Evolutionary conservation across 2,888 invertebrate genomes (phyloP), one percentile per base, ranked within the genome.

Genomic region (Caenorhabditis uteleia): DNA sequence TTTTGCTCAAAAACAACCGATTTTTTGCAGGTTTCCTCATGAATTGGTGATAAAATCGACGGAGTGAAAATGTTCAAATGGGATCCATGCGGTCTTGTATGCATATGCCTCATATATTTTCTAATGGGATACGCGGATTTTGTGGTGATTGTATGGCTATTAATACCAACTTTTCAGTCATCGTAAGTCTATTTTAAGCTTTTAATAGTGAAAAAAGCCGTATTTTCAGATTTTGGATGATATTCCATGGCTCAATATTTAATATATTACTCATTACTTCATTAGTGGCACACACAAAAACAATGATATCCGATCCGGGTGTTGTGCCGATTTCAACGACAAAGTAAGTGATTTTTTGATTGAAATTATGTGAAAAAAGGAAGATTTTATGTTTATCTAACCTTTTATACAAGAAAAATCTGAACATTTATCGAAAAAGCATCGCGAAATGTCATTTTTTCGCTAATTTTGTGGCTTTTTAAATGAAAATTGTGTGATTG

Each of bases 271-370:
- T 92, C 53, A 88, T 91, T 78, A 85, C 92, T 49, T 85, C 91
- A 62, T 85, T 88, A 47, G 88, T 91, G 85, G 88, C 92, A 2
- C 92, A 93, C 84, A 79, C 90, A n/a, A 88, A 91, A 80, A 91
- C 92, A 8, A 91, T 92, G 56, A 88, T 91, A 76, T 91, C 91
- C n/a, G 92, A 93, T 86, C 92, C 93, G 3, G 92, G 92, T 2
- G 89, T 90, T 46, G 91, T 93, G 38, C 92, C 82, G 90, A n/a
- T 85, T 91, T 50, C 86, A 85, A 26, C 82, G 82, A 55, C 84
- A 84, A 40, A 88, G 89, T 82, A 91, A 91, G 83, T 91, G 91
- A 84, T 90, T 91, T 1, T 33, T 51, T 38, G 20, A 3, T 44
- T 21, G 8, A n/a, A 33, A 21, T 45, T 10, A 44, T 16, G 6